A percentile compares a stretch with the other conserved stretches of the same genome.
These are phyloP conservation scores for Brachionus rubens DNA, from an alignment of 1,140 invertebrate genomes.

Conservation along the genomic window DNA sequence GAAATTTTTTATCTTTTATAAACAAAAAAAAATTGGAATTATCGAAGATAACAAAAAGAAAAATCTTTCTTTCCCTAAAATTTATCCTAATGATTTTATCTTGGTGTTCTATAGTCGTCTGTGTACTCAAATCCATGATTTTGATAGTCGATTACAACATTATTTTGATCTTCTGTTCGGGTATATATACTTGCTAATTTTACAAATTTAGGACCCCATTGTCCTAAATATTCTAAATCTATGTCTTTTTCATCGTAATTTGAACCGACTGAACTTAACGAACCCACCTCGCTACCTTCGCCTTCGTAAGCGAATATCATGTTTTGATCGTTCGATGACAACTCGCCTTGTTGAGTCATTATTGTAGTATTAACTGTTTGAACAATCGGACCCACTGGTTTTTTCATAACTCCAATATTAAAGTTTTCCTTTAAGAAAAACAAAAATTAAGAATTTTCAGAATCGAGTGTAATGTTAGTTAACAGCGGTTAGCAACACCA, in stretches of 20 bases:
- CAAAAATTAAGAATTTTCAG: neutral
- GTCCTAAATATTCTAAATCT: constrained; percentile 28
- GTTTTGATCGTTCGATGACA: constrained; percentile 29
- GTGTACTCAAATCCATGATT: constrained; percentile 26
- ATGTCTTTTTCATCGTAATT: constrained; percentile 3
- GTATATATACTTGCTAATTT: constrained; percentile 39
- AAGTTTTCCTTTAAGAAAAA: constrained; percentile 43
- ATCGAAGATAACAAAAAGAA: too few species aligned
- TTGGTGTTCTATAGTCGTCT: neutral
- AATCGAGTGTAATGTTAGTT: neutral
- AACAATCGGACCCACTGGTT: constrained; percentile 36
- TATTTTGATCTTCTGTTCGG: neutral
- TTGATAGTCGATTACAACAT: neutral
- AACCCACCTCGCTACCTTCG: constrained; percentile 40
- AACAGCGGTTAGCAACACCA: constrained; percentile 5
- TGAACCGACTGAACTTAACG: constrained; percentile 22
- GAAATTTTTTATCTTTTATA: too few species aligned
- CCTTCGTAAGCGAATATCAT: constrained; percentile 44
- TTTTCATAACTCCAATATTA: constrained; percentile 46
- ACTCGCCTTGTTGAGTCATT: neutral
- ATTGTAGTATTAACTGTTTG: constrained; percentile 28
- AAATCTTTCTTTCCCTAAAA: too few species aligned
- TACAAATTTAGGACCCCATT: constrained; percentile 42
- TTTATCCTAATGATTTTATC: neutral
- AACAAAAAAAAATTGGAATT: constrained; percentile 6